Evolutionary conservation across 2,888 invertebrate species (phyloP), one percentile per base, ranked within the genome.

Genomic region (Microplitis deprimator): DNA sequence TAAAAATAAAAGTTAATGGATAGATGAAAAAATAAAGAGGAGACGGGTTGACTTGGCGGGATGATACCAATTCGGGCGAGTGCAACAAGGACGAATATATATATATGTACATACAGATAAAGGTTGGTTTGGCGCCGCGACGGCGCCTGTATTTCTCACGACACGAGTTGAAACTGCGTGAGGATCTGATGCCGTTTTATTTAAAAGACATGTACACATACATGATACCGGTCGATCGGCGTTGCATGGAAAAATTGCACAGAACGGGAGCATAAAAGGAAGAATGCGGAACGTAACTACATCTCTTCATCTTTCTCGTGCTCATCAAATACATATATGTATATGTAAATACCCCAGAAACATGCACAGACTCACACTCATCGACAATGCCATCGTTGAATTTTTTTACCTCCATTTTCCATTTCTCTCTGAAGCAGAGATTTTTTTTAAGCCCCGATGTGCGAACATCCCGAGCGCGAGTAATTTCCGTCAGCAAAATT

Each of bases 241-340:
- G 65, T 20, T 73, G 73, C 73, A 68, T 68, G 74, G 70, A 38
- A 71, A 76, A 76, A 76, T 76, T 76, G 70, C 70, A 65, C 76
- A 64, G 70, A 76, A 76, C 76, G 67, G 62, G 78, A 69, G 69
- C 77, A 78, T 80, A 78, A 78, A 75, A 62, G 59, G 73, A 75
- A 75, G 77, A 80, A 80, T 78, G 77, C 77, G 75, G 77, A 78
- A 80, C 75, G 77, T 70, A 62, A 62, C 76, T 75, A 73, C 69
- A 70, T 76, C 72, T 65, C 75, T 50, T 50, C 50, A 20, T 61
- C 68, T 74, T 64, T 76, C 13, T 50, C 13, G 13, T 3, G 13
- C 40, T 68, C 38, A 68, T 68, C 68, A 61, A 68, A 68, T 16
- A 74, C 29, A 29, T 38, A n/a, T 60, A 68, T 17, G 4, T 29